phyloP scores from a whole-genome alignment of 2,888 invertebrate species.

The Vannuccia rotundouncinata region DNA sequence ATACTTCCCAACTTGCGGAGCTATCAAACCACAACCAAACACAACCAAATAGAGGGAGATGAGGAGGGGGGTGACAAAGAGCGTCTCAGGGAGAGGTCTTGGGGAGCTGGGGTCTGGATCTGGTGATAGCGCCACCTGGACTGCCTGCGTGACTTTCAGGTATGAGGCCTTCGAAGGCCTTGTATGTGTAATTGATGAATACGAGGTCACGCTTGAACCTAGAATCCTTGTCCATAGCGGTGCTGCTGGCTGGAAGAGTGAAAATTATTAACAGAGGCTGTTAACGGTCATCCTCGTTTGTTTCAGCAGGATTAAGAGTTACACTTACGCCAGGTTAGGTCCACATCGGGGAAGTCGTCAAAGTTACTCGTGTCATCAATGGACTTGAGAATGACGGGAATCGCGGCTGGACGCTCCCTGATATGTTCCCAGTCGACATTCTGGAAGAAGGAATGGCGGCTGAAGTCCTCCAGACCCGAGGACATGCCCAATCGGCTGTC shows the following conservation, averaged over 20 bases:
- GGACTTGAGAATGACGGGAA: slow-evolving; percentile 90
- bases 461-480: slow-evolving; percentile 82
- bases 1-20: neutral
- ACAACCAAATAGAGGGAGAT: neutral
- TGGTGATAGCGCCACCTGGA: neutral
- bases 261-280: neutral
- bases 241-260: slow-evolving; percentile 36
- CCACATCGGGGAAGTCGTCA: slow-evolving; percentile 98
- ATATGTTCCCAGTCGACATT: slow-evolving; percentile 98
- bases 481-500: slow-evolving; percentile 83
- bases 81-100: neutral
- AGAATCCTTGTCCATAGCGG: slow-evolving; percentile 44
- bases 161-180: slow-evolving; percentile 71
- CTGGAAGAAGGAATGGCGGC: slow-evolving; percentile 77
- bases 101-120: slow-evolving; percentile 10
- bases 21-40: neutral
- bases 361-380: slow-evolving; percentile 99
- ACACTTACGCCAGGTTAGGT: slow-evolving; percentile 54
- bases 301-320: neutral
- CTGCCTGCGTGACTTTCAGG: neutral
- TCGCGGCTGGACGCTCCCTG: slow-evolving; percentile 87
- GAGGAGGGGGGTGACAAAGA: neutral
- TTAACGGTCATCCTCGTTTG: neutral
- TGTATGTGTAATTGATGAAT: slow-evolving; percentile 99
- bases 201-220: slow-evolving; percentile 80